These are phyloP conservation scores for Upupa epops DNA, from an alignment of 2,113 vertebrate genomes.

Conservation along the genomic window DNA sequence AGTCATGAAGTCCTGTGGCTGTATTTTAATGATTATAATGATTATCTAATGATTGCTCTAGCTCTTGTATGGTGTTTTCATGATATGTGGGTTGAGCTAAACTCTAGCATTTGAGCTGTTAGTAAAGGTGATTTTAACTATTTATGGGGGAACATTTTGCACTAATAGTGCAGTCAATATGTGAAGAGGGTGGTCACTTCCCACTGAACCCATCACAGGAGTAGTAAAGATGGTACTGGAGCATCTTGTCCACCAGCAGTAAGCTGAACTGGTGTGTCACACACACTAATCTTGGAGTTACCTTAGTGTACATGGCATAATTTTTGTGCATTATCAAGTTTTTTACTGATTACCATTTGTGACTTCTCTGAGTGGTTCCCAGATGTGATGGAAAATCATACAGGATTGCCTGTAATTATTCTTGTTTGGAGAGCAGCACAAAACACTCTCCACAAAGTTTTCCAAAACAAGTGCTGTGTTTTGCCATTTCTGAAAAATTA, in stretches of 20 bases:
- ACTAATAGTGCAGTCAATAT: not conserved
- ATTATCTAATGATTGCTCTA: not conserved
- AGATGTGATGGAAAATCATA: not conserved
- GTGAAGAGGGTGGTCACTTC: not conserved
- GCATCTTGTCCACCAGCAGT: not conserved
- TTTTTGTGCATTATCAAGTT: not conserved
- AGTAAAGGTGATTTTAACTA: not conserved
- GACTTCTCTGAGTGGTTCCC: not conserved
- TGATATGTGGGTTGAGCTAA: not conserved
- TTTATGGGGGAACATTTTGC: not conserved
- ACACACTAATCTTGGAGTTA: not conserved
- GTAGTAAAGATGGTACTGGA: not conserved
- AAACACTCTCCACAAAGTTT: not conserved
- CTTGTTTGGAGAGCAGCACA: not conserved
- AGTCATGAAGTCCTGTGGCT: not conserved
- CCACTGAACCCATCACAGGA: not conserved
- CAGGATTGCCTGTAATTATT: not conserved
- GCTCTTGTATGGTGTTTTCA: not conserved
- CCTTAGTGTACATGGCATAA: not conserved
- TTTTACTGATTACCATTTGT: not conserved
- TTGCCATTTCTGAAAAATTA: slow-evolving; percentile 1
- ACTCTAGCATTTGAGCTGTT: not conserved
- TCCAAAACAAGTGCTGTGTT: not conserved
- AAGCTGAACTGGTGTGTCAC: not conserved
- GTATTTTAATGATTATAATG: not conserved